phyloP scores from a whole-genome alignment of 2,888 invertebrate species.

The Holacanthella duospinosa region DNA sequence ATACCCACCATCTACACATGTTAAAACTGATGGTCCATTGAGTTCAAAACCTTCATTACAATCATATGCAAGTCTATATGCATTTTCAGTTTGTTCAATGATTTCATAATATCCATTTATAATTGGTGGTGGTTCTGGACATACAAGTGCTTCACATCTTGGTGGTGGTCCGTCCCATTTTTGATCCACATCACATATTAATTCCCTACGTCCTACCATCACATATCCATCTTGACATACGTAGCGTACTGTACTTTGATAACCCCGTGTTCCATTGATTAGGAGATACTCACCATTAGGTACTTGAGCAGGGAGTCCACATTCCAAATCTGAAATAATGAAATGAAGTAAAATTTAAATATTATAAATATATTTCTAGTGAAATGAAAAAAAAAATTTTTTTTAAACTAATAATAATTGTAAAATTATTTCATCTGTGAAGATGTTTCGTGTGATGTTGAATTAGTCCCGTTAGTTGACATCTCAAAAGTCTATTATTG shows the following conservation, averaged over 20 bases:
- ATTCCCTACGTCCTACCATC: constrained; percentile 67
- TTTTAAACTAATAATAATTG: neutral
- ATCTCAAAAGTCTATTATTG: neutral
- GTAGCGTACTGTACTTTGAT: constrained; percentile 75
- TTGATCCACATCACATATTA: constrained; percentile 62
- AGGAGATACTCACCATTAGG: constrained; percentile 67
- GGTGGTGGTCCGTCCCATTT: constrained; percentile 72
- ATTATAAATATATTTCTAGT: neutral
- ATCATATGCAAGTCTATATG: constrained; percentile 62
- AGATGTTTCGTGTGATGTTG: neutral
- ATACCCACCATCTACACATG: constrained; percentile 69
- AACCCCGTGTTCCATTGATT: constrained; percentile 75
- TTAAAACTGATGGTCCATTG: constrained; percentile 55
- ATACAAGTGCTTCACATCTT: constrained; percentile 68
- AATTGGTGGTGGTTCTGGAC: constrained; percentile 57
- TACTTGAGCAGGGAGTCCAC: constrained; percentile 78
- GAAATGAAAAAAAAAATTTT: no score
- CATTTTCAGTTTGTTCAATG: constrained; percentile 39
- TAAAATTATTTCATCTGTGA: neutral
- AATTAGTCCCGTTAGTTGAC: neutral
- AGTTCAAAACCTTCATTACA: constrained; percentile 61
- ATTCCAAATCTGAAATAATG: constrained; percentile 68
- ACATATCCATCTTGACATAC: constrained; percentile 70
- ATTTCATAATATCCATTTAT: constrained; percentile 46
- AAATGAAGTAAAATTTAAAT: neutral